These are phyloP conservation scores for Petrocephalus sullivani DNA, from an alignment of 2,797 vertebrate species.

Conservation along the genomic window DNA sequence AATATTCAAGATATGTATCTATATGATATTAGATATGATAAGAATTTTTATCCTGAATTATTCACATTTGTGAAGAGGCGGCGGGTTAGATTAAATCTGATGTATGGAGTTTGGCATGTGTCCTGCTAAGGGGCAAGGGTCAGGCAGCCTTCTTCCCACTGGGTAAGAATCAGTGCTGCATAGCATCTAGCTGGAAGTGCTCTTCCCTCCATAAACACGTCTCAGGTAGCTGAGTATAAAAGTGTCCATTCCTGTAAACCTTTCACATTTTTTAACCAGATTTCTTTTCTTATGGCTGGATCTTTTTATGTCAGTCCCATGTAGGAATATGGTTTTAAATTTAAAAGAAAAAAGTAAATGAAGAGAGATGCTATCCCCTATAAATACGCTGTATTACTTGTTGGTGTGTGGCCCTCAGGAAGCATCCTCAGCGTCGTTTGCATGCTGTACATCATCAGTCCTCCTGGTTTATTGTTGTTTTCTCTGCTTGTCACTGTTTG, in stretches of 20 bases:
- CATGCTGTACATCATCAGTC: constrained; percentile 72
- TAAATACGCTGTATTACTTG: not conserved
- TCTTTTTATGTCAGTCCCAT: not conserved
- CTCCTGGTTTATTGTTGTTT: constrained; percentile 79
- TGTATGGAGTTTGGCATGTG: not conserved
- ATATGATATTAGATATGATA: not conserved
- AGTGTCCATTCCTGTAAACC: not conserved
- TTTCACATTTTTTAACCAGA: not conserved
- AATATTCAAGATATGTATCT: not conserved
- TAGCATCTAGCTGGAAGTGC: not conserved
- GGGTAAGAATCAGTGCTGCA: not conserved
- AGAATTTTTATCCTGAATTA: not conserved
- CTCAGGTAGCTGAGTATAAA: not conserved
- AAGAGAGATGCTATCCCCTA: not conserved
- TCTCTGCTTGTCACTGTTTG: constrained; percentile 84
- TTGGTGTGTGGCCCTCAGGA: not conserved
- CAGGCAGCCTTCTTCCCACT: not conserved
- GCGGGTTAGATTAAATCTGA: not conserved
- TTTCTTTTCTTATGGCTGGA: not conserved
- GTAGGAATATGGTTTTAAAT: not conserved
- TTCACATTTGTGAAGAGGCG: not conserved
- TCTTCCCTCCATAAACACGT: not conserved
- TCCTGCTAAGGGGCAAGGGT: not conserved
- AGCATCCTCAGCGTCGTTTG: constrained; percentile 39
- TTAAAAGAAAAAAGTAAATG: not conserved